A percentile compares a stretch with the other conserved stretches of the same genome.
Evolutionary conservation across 2,888 invertebrate species (phyloP).

Genomic region (Lamellibrachia columna): DNA sequence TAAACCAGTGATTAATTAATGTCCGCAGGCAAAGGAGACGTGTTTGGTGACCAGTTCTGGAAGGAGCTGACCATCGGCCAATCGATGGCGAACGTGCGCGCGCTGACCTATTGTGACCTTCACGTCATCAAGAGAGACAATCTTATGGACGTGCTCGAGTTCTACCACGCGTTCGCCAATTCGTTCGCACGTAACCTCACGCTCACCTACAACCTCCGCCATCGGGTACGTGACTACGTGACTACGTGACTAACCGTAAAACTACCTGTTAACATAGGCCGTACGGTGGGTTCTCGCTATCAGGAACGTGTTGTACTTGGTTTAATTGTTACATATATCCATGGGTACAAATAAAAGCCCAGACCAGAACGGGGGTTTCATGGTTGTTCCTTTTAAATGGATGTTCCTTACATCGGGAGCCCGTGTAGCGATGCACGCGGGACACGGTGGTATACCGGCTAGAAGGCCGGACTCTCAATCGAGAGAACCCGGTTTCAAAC

Average conservation of each 20-base stretch:
- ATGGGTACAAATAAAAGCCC: too few species aligned
- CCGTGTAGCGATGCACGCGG: too few species aligned
- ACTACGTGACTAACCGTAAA: background rate
- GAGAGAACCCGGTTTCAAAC: too few species aligned
- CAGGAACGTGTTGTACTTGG: too few species aligned
- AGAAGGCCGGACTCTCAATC: too few species aligned
- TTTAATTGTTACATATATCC: too few species aligned
- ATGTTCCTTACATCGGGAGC: too few species aligned
- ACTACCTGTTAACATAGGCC: too few species aligned
- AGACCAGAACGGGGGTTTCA: too few species aligned
- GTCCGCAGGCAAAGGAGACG: conserved; percentile 91
- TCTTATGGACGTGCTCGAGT: conserved; percentile 89
- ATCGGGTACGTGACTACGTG: conserved; percentile 80
- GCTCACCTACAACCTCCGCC: conserved; percentile 96
- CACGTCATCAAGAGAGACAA: conserved; percentile 96
- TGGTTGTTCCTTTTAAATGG: too few species aligned
- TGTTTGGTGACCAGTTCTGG: conserved; percentile 99
- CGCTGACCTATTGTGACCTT: conserved; percentile 98
- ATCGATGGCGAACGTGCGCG: conserved; percentile 98
- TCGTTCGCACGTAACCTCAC: conserved; percentile 98
- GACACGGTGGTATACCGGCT: too few species aligned
- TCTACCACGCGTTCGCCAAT: conserved; percentile 99
- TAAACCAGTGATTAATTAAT: background rate
- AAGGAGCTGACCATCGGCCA: conserved; percentile 92
- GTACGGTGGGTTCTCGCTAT: too few species aligned